Base-by-base conservation (phyloP, 1,140 invertebrate species). In the Drosophila carrolli region DNA sequence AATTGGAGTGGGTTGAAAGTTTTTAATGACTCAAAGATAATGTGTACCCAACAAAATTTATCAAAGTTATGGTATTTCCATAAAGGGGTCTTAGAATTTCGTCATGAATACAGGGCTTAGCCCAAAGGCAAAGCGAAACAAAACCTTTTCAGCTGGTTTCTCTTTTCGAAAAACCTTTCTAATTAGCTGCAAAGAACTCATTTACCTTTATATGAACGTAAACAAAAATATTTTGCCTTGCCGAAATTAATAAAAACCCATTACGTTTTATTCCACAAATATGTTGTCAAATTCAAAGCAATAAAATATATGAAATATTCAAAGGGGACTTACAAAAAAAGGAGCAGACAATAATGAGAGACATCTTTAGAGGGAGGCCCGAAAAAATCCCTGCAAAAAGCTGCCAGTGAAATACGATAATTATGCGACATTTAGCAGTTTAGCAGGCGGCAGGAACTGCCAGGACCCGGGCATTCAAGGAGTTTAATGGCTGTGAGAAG, bases 371-470 rank as follows among this genome's bases (percentile, higher is more conserved):
- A 41, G 48, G 67, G 47, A 54, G 43, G 55, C n/a, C 37, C 48
- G 50, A 38, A 57, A 65, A 61, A 63, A 56, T 43, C 16, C 43
- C 37, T 3, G 35, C 43, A 60, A 65, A 65, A 75, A 53, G 47
- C 65, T 37, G 19, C 61, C 76, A 72, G 67, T 83, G 75, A 88
- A 88, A 89, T 88, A 88, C 83, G 83, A 88, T 88, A 88, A 88
- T 88, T 88, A 88, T 88, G 83, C 83, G 73, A 88, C 84, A 88
- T 88, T 88, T 89, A 72, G 84, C 83, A 86, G 82, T 83, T 89
- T 83, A 89, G 84, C 84, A 86, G 74, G 82, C 68, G 72, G 56
- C 73, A 55, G 62, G 35, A 60, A 35, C 40, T 59, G 48, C 72
- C 61, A 53, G 46, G 51, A 51, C 43, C 73, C 43, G 66, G 62